Base-by-base conservation (phyloP, 1,140 invertebrate genomes). In the Neuroterus valhalla region DNA sequence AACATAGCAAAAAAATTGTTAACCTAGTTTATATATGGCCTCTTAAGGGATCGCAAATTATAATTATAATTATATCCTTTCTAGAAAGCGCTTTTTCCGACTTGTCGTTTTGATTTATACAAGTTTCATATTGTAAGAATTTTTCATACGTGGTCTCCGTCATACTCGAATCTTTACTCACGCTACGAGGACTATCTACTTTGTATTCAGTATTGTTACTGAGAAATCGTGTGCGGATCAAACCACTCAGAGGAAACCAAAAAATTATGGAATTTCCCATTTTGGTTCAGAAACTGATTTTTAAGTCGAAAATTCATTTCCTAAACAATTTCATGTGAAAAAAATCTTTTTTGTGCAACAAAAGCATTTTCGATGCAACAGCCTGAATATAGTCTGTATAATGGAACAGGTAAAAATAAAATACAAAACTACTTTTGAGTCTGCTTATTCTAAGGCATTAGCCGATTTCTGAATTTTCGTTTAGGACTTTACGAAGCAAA, bases 311-410 rank as follows among this genome's bases (percentile, higher is more conserved):
- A n/a, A n/a, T n/a, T n/a, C n/a, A n/a, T n/a, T n/a, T n/a, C n/a
- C n/a, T n/a, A n/a, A n/a, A n/a, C n/a, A n/a, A n/a, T n/a, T n/a
- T n/a, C n/a, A n/a, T n/a, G n/a, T n/a, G n/a, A n/a, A n/a, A n/a
- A n/a, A n/a, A n/a, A n/a, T n/a, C n/a, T n/a, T n/a, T n/a, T n/a
- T n/a, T n/a, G n/a, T n/a, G n/a, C n/a, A n/a, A n/a, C n/a, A n/a
- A n/a, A n/a, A n/a, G 31, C 14, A 62, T 62, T 62, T 62, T 62
- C 26, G 26, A 62, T 8, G 55, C 55, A 62, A 62, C 55, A 62
- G 26, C n/a, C 23, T n/a, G n/a, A n/a, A n/a, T n/a, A n/a, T n/a
- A n/a, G n/a, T n/a, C n/a, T n/a, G n/a, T n/a, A n/a, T n/a, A n/a
- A n/a, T n/a, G n/a, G n/a, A n/a, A n/a, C n/a, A n/a, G n/a, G n/a